phyloP scores from a whole-genome alignment of 2,113 vertebrate genomes.

The Caranx melampygus region DNA sequence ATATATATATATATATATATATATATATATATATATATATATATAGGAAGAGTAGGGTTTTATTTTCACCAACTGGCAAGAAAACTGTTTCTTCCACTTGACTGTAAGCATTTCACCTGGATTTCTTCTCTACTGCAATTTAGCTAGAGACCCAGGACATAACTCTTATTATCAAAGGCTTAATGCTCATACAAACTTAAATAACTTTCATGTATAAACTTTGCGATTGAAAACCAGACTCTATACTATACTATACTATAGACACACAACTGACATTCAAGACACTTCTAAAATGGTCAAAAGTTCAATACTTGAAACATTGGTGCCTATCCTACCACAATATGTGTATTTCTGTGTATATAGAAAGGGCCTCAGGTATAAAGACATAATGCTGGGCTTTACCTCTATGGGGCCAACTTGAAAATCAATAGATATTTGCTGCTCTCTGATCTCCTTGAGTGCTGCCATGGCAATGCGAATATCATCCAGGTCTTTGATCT shows the following conservation, averaged over 20 bases:
- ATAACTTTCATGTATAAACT: not conserved
- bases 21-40: too few species aligned
- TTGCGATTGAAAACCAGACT: not conserved
- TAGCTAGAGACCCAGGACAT: too few species aligned
- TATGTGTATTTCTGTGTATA: constrained; percentile 10
- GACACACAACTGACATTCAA: not conserved
- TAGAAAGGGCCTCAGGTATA: not conserved
- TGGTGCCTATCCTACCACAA: too few species aligned
- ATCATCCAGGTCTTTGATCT: constrained; percentile 93
- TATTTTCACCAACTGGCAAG: too few species aligned
- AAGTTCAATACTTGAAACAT: not conserved
- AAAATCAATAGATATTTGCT: constrained; percentile 90
- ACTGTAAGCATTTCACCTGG: not conserved
- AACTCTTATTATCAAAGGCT: not conserved
- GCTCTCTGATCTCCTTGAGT: constrained; percentile 92
- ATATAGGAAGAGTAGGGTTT: too few species aligned
- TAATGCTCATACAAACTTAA: not conserved
- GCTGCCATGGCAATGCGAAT: constrained; percentile 92
- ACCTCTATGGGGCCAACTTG: constrained; percentile 95
- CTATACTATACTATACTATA: not conserved
- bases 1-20: too few species aligned
- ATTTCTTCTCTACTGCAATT: not conserved
- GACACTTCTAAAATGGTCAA: not conserved
- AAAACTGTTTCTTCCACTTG: too few species aligned
- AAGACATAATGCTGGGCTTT: constrained; percentile 31